phyloP scores from a whole-genome alignment of 1,140 invertebrate genomes.

The Hirudo medicinalis region DNA sequence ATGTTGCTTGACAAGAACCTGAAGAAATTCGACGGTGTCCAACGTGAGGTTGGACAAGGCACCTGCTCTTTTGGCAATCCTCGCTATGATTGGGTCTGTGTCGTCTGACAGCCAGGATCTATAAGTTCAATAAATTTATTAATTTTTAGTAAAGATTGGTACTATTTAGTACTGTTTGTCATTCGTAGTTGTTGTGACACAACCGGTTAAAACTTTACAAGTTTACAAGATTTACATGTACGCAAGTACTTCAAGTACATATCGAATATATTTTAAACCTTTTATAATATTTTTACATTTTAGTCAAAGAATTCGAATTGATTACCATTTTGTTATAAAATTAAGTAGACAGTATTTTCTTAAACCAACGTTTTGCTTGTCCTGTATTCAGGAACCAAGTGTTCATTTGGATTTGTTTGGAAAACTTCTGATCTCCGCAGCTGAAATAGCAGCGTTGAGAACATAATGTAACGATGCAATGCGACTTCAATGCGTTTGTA shows the following conservation, averaged over 20 bases:
- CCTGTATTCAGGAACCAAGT: constrained; percentile 7
- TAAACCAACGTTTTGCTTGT: constrained; percentile 16
- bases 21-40: constrained; percentile 19
- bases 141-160: no score
- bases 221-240: no score
- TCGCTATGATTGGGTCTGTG: not conserved
- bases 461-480: not conserved
- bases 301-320: not conserved
- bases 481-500: no score
- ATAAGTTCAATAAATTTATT: not conserved
- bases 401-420: not conserved
- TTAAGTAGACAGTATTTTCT: not conserved
- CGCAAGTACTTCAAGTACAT: no score
- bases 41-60: constrained; percentile 18
- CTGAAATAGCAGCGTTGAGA: not conserved
- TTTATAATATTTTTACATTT: not conserved
- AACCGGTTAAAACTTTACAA: no score
- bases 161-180: no score
- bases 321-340: not conserved
- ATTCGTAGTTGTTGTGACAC: no score
- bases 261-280: no score
- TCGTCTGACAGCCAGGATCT: constrained; percentile 4
- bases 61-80: constrained; percentile 8
- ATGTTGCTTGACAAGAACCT: constrained; percentile 2
- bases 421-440: constrained; percentile 12